Percentiles rank a stretch among this genome's conserved stretches.
Conservation (phyloP, 2,888 invertebrate species). For the Ditula angustiorana region DNA sequence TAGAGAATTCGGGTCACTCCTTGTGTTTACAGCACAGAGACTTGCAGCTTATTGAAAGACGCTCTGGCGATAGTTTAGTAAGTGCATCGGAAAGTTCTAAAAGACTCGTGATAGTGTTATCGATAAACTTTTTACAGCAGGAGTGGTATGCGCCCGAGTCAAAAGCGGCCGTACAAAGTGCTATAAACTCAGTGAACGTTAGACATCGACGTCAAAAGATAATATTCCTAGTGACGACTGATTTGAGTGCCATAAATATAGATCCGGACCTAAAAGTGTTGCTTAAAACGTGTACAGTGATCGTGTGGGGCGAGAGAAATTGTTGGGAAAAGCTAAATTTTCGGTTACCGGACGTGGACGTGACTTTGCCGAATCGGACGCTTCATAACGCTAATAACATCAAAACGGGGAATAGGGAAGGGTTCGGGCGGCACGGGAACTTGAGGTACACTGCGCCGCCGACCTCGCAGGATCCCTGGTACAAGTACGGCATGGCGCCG, state of each 20-base stretch:
- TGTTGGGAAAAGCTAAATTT: constrained; percentile 95
- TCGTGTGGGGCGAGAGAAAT: constrained; percentile 92
- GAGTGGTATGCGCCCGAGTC: constrained; percentile 95
- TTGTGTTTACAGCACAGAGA: constrained; percentile 90
- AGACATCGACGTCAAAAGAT: constrained; percentile 87
- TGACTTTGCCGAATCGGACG: constrained; percentile 85
- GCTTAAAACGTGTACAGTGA: constrained; percentile 90
- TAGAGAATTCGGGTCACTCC: constrained; percentile 88
- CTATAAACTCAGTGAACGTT: constrained; percentile 88
- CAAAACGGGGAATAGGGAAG: constrained; percentile 79
- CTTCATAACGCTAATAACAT: constrained; percentile 81
- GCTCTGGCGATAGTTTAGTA: constrained; percentile 81
- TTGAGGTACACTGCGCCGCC: constrained; percentile 83
- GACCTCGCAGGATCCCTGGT: constrained; percentile 83
- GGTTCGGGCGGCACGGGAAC: constrained; percentile 80
- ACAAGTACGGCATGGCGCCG: constrained; percentile 81
- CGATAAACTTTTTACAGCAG: constrained; percentile 91
- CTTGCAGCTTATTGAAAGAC: constrained; percentile 85
- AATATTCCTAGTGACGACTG: constrained; percentile 83
- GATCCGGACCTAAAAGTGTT: constrained; percentile 91
- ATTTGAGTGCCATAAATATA: constrained; percentile 87
- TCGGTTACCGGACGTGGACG: constrained; percentile 92
- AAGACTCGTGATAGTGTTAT: constrained; percentile 92
- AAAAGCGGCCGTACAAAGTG: constrained; percentile 91
- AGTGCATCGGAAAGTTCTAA: constrained; percentile 87